phyloP scores from a whole-genome alignment of 2,888 invertebrate genomes.

The Ormia ochracea region DNA sequence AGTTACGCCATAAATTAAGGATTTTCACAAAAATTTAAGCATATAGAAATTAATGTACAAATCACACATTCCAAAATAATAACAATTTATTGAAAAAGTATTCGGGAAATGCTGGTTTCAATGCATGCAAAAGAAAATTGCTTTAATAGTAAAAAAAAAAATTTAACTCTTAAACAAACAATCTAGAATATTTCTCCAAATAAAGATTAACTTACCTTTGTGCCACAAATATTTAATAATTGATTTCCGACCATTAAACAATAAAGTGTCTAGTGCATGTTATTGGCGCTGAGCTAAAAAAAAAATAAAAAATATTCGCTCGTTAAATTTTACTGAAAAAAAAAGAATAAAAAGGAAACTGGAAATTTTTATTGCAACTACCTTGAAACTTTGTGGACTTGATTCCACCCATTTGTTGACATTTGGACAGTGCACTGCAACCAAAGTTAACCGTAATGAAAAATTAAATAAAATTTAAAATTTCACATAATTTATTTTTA shows the following conservation, averaged over 20 bases:
- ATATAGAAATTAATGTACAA: not conserved
- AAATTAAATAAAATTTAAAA: slow-evolving; percentile 1
- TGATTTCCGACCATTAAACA: not conserved
- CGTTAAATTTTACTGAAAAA: not conserved
- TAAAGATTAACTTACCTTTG: not conserved
- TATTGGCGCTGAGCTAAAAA: not conserved
- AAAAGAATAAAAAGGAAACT: no score
- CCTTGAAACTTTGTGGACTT: not conserved
- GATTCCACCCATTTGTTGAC: not conserved
- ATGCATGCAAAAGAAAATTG: not conserved
- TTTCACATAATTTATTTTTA: slow-evolving; percentile 54
- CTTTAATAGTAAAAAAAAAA: not conserved
- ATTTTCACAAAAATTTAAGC: not conserved
- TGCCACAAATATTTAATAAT: not conserved
- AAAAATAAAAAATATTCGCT: not conserved
- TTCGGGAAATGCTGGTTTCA: slow-evolving; percentile 9
- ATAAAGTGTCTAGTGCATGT: slow-evolving; percentile 15
- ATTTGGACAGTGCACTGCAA: not conserved
- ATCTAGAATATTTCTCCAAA: not conserved
- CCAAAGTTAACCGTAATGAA: slow-evolving; percentile 12
- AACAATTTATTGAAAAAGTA: not conserved
- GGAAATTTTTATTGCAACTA: not conserved
- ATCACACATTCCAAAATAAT: not conserved
- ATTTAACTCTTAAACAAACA: not conserved
- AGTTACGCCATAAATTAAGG: not conserved